Evolutionary conservation across 2,113 vertebrate genomes (phyloP), one percentile per base, ranked within the genome.

Genomic region (Meleagris gallopavo): DNA sequence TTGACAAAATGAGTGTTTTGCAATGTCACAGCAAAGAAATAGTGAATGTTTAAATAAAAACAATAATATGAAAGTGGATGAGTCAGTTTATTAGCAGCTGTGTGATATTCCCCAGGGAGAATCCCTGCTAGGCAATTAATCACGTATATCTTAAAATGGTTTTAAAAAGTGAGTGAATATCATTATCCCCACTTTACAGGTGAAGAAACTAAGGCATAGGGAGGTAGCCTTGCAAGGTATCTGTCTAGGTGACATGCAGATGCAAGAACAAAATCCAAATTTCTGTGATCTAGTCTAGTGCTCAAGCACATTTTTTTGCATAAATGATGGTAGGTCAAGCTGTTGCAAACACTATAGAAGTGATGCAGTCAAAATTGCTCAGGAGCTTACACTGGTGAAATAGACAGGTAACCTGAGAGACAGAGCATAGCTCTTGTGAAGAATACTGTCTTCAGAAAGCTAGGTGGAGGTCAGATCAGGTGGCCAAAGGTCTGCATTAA

Each of bases 381-480:
- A 11, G 97, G 97, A 67, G 97, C 97, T 11, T 98, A 96, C 96
- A 71, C 97, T 97, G 50, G 98, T 90, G 78, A 98, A 98, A 97
- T 97, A 98, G 65, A 98, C 97, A 98, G 95, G 80, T 98, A 57
- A 34, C 8, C 48, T 78, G 66, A 34, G 25, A 48, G 55, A n/a
- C n/a, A 69, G 24, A 27, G 19, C 64, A 45, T 52, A 61, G 64
- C 45, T 79, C 10, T 64, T 45, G 7, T 71, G 36, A 69, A 97
- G 96, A 94, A 98, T 98, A 93, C 54, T 98, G 98, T 98, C 98
- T 95, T 97, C 97, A 75, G 98, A 97, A 72, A 98, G 96, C 86
- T 98, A 98, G 18, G 97, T 98, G 91, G 98, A 98, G 93, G 93
- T 98, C 98, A 82, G 95, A 93, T 98, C 98, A 72, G 98, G 98